phyloP scores from a whole-genome alignment of 1,140 invertebrate species.

The Drosophila asahinai region DNA sequence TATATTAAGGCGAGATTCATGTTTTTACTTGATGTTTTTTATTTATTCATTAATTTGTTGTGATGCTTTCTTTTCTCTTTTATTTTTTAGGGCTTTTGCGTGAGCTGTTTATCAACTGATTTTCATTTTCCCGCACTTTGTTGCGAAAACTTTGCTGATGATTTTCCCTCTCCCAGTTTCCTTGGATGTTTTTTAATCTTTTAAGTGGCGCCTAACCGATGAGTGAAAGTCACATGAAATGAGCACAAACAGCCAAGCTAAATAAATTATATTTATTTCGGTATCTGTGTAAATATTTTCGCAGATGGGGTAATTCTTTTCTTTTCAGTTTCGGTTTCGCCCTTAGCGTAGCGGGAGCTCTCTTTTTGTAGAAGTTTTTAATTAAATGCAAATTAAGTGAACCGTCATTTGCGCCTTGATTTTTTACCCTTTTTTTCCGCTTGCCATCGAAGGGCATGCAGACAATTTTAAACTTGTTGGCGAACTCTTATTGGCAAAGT shows the following conservation, averaged over 20 bases:
- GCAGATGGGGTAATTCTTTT: not conserved
- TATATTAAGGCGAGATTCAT: conserved; percentile 57
- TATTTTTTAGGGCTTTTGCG: conserved; percentile 26
- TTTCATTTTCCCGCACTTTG: conserved; percentile 22
- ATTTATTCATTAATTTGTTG: conserved; percentile 39
- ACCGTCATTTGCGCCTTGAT: conserved; percentile 63
- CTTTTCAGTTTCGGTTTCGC: conserved; percentile 2
- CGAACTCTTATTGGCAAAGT: conserved; percentile 65
- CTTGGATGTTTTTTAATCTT: conserved; percentile 48
- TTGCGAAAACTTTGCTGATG: conserved; percentile 39
- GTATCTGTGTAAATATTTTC: conserved; percentile 38
- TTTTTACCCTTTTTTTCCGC: conserved; percentile 54
- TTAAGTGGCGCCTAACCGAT: conserved; percentile 31
- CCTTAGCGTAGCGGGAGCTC: not conserved
- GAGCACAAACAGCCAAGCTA: not conserved
- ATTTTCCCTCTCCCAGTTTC: conserved; percentile 3
- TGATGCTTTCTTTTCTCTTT: conserved; percentile 12
- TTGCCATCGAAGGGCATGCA: conserved; percentile 36
- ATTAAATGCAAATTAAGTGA: conserved; percentile 81
- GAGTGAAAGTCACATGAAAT: not conserved
- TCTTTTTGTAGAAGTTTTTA: conserved; percentile 65
- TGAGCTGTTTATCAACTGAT: conserved; percentile 56
- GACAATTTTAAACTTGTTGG: conserved; percentile 69
- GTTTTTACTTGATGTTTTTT: conserved; percentile 50
- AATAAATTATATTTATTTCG: conserved; percentile 20